phyloP scores from a whole-genome alignment of 2,113 vertebrate genomes.

The Solea senegalensis region DNA sequence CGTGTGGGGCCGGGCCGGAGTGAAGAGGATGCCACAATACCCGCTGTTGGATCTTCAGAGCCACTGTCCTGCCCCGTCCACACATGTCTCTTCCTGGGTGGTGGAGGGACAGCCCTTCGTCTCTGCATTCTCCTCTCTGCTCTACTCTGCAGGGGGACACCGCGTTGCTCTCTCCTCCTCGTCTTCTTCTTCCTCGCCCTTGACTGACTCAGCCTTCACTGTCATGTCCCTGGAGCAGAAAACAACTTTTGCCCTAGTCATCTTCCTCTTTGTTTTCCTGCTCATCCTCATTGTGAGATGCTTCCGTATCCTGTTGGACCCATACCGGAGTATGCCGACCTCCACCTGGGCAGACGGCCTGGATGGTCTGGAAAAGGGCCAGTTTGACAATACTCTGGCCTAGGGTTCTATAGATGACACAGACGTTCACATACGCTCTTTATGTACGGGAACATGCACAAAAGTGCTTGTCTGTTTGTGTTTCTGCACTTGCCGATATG shows the following conservation, averaged over 20 bases:
- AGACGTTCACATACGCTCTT: neutral
- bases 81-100: constrained; percentile 64
- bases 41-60: constrained; percentile 58
- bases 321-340: constrained; percentile 86
- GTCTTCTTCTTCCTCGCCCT: constrained; percentile 57
- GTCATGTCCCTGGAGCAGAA: constrained; percentile 88
- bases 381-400: constrained; percentile 79
- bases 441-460: neutral
- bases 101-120: constrained; percentile 83
- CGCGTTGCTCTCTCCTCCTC: constrained; percentile 74
- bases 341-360: constrained; percentile 87
- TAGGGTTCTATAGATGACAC: constrained; percentile 29
- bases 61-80: constrained; percentile 40
- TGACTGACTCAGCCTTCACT: constrained; percentile 65
- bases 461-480: no score
- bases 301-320: constrained; percentile 87
- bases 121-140: constrained; percentile 70
- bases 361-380: constrained; percentile 86
- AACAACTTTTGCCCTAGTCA: constrained; percentile 85
- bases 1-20: constrained; percentile 33
- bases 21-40: constrained; percentile 74
- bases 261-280: constrained; percentile 87
- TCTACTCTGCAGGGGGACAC: constrained; percentile 47
- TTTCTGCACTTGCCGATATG: no score
- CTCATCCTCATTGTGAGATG: constrained; percentile 86